These are phyloP conservation scores for Branchinecta lindahli DNA, from an alignment of 1,140 invertebrate genomes.

Conservation along the genomic window DNA sequence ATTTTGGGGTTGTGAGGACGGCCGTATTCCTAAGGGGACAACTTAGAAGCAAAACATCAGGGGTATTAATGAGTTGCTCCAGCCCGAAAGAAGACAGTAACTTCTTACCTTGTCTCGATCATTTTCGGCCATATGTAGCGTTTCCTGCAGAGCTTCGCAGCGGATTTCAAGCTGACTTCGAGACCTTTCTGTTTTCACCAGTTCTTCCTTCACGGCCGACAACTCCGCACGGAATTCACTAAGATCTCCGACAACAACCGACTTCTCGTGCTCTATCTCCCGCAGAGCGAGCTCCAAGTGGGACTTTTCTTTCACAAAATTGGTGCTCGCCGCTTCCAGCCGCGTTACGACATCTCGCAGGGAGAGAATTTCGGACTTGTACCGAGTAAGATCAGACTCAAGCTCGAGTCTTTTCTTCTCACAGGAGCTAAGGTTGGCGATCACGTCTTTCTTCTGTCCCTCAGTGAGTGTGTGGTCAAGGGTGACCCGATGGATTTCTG, in stretches of 20 bases:
- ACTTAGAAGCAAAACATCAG: no score
- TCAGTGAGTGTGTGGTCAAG: background rate
- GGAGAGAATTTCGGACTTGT: background rate
- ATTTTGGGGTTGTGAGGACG: no score
- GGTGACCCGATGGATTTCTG: background rate
- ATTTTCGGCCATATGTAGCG: background rate
- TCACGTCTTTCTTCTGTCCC: background rate
- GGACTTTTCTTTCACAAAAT: background rate
- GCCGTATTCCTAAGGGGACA: no score
- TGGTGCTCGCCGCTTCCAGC: background rate
- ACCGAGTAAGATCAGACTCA: background rate
- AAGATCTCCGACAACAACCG: background rate
- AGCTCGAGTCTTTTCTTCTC: background rate
- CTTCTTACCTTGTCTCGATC: background rate
- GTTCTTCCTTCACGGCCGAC: background rate
- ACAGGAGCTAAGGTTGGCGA: background rate
- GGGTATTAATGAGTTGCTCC: no score
- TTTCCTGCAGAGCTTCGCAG: background rate
- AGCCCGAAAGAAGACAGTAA: no score
- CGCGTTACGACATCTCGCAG: background rate
- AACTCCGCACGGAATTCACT: background rate
- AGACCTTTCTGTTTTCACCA: background rate
- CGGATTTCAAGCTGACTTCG: constrained; percentile 2
- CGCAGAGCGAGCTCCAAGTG: background rate
- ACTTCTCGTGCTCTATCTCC: background rate